Evolutionary conservation across 2,797 vertebrate genomes (phyloP).

Genomic region (Sandelia bainsii): DNA sequence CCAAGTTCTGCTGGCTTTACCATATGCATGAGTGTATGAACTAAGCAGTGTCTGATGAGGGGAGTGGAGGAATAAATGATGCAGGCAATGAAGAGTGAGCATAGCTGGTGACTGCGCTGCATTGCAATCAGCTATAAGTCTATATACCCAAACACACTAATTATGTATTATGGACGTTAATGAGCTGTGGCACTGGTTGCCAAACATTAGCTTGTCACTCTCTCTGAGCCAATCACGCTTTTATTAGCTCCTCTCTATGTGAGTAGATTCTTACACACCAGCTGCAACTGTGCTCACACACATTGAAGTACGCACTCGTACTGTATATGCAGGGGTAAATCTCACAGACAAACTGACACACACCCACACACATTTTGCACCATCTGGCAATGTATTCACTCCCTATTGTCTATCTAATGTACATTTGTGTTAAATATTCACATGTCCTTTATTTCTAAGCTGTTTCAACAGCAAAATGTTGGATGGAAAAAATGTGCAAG

Average conservation of each 20-base stretch:
- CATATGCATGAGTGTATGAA: not conserved
- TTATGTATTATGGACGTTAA: slow-evolving; percentile 69
- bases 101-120: slow-evolving; percentile 30
- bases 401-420: not conserved
- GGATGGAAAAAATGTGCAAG: slow-evolving; percentile 10
- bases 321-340: slow-evolving; percentile 1
- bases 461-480: slow-evolving; percentile 7
- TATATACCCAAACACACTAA: slow-evolving; percentile 68
- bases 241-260: slow-evolving; percentile 51
- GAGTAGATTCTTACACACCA: slow-evolving; percentile 36
- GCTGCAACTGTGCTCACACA: slow-evolving; percentile 30
- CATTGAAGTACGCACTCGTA: not conserved
- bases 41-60: slow-evolving; percentile 32
- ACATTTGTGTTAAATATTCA: not conserved
- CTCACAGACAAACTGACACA: slow-evolving; percentile 3
- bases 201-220: slow-evolving; percentile 64
- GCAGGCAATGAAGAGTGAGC: slow-evolving; percentile 28
- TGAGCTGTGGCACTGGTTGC: slow-evolving; percentile 70
- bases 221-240: slow-evolving; percentile 61
- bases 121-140: slow-evolving; percentile 51
- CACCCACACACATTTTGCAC: not conserved
- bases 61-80: slow-evolving; percentile 22
- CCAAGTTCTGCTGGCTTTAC: not conserved
- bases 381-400: not conserved
- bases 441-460: slow-evolving; percentile 1